Evolutionary conservation across 2,797 vertebrate genomes (phyloP), one percentile per base, ranked within the genome.

Genomic region (Neomorphus geoffroyi): DNA sequence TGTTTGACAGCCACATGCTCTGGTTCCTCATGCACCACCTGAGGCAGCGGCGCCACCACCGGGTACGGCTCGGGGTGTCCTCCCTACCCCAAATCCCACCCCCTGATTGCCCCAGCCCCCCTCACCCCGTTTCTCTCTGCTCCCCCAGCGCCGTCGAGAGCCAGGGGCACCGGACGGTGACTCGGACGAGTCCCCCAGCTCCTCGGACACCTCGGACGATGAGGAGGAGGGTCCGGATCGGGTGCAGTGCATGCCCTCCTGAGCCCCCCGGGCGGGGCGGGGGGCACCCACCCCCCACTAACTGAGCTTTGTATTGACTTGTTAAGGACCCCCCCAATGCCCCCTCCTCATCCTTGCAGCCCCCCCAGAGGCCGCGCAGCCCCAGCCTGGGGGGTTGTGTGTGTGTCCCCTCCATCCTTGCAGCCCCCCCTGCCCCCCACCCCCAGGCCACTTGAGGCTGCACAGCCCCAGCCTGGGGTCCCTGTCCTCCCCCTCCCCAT

Each of bases 11-110:
- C 87, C 99, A 99, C 97, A 98, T 99, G 97, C 98, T 99, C 87
- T 99, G 99, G 99, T 99, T 99, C 97, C 98, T 99, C 77, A 99
- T 99, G 99, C 99, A 99, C 94, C 99, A 99, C 98, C 98, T 99
- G 98, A 98, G 99, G 74, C 99, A 99, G 98, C 97, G 99, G 53
- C 98, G 99, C 91, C 99, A 98, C 54, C 98, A 98, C 85, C 98
- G 99, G 98, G 99, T 99, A 97, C 97, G 98, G 66, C 30, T 11
- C 10, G n/a, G n/a, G n/a, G n/a, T n/a, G n/a, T n/a, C n/a, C 23
- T 69, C 37, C 35, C 45, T 30, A 45, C n/a, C 5, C 27, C 15
- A 46, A 9, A 46, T 18, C 45, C 45, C 15, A 15, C 18, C 18
- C 18, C 16, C 41, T 16, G 41, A 11, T 43, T 16, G 11, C 41